Percentiles rank a stretch among this genome's conserved stretches.
These are phyloP conservation scores for Porites lobata DNA, from an alignment of 92 coral and sea anemone species.

Conservation along the genomic window DNA sequence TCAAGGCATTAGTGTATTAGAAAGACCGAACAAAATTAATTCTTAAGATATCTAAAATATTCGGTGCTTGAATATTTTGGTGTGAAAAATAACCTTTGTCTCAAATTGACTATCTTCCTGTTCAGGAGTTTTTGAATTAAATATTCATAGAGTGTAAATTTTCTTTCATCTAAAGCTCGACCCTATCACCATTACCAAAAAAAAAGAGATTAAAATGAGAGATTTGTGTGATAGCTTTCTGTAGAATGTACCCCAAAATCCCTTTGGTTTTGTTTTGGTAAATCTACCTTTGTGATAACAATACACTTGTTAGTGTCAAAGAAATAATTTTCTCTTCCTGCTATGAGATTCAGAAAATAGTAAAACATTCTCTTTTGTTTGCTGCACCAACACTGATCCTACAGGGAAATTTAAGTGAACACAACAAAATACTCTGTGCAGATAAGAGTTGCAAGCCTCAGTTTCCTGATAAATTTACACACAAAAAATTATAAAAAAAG, in stretches of 20 bases:
- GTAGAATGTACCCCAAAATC: slow-evolving; percentile 4
- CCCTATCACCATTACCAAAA: neutral
- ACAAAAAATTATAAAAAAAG: slow-evolving; percentile 3
- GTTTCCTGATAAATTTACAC: slow-evolving; percentile 4
- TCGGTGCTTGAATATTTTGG: neutral
- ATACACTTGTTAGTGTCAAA: neutral
- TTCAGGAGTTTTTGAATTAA: slow-evolving; percentile 35
- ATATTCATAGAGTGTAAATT: slow-evolving; percentile 45
- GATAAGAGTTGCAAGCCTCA: neutral
- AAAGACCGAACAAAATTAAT: slow-evolving; percentile 23
- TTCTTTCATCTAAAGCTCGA: slow-evolving; percentile 19
- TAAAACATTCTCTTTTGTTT: slow-evolving; percentile 4
- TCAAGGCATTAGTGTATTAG: slow-evolving; percentile 27
- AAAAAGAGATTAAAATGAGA: slow-evolving; percentile 18
- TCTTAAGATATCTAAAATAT: slow-evolving; percentile 10
- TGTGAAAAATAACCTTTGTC: neutral
- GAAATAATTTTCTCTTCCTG: slow-evolving; percentile 26
- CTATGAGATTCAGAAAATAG: neutral
- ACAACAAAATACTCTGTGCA: neutral
- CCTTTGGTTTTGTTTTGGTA: slow-evolving; percentile 28
- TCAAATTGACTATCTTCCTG: slow-evolving; percentile 22
- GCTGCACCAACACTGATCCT: neutral
- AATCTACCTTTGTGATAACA: slow-evolving; percentile 6
- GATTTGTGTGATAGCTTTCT: slow-evolving; percentile 41
- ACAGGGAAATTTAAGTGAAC: neutral